phyloP scores from a whole-genome alignment of 2,888 invertebrate species.

The Ypsolopha sequella region DNA sequence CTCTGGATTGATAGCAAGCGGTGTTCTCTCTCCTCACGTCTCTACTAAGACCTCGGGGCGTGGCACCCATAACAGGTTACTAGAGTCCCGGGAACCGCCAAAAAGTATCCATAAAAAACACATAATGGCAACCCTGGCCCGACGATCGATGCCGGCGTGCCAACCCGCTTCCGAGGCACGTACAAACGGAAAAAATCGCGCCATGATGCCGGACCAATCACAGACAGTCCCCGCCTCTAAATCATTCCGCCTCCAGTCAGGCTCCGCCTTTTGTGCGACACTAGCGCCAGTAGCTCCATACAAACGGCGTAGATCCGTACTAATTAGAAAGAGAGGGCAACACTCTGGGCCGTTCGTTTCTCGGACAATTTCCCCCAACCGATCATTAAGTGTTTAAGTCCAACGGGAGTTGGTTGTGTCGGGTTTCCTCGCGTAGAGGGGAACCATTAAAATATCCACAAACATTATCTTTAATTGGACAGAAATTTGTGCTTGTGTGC shows the following conservation, averaged over 20 bases:
- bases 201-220: slow-evolving; percentile 40
- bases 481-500: slow-evolving; percentile 66
- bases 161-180: slow-evolving; percentile 57
- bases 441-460: slow-evolving; percentile 70
- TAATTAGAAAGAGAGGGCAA: slow-evolving; percentile 34
- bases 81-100: slow-evolving; percentile 57
- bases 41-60: slow-evolving; percentile 50
- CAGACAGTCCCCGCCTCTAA: slow-evolving; percentile 26
- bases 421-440: slow-evolving; percentile 61
- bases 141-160: slow-evolving; percentile 58
- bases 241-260: slow-evolving; percentile 32
- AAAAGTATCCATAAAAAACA: slow-evolving; percentile 70
- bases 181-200: slow-evolving; percentile 58
- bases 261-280: slow-evolving; percentile 32
- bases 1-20: slow-evolving; percentile 55
- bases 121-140: slow-evolving; percentile 62
- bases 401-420: slow-evolving; percentile 70
- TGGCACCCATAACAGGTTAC: slow-evolving; percentile 62
- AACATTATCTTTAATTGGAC: slow-evolving; percentile 71
- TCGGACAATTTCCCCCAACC: slow-evolving; percentile 70
- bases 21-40: slow-evolving; percentile 38
- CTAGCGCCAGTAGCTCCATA: slow-evolving; percentile 51
- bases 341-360: slow-evolving; percentile 57
- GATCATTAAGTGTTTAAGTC: slow-evolving; percentile 71
- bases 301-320: slow-evolving; percentile 44